phyloP scores from a whole-genome alignment of 2,888 invertebrate genomes.

The Hydraecia micacea region DNA sequence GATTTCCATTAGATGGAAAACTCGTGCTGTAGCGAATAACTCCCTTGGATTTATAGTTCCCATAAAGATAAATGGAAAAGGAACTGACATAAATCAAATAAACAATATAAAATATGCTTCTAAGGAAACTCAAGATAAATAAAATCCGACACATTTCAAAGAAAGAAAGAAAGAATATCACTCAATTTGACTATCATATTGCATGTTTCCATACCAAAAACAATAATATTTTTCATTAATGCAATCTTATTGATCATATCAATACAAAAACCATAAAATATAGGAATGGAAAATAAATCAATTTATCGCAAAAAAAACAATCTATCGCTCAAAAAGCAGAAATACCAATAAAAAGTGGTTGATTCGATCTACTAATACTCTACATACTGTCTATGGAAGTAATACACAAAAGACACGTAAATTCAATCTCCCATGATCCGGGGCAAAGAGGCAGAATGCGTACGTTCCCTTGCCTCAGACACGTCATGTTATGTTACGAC shows the following conservation, averaged over 20 bases:
- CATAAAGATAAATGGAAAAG: neutral
- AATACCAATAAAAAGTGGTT: slow-evolving; percentile 45
- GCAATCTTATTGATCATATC: neutral
- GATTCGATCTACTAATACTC: slow-evolving; percentile 33
- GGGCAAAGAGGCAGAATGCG: slow-evolving; percentile 65
- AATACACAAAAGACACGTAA: slow-evolving; percentile 58
- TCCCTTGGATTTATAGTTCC: neutral
- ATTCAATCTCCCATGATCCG: slow-evolving; percentile 72
- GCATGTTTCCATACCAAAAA: neutral
- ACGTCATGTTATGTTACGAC: slow-evolving; percentile 58
- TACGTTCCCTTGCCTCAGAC: slow-evolving; percentile 46
- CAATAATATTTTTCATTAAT: neutral
- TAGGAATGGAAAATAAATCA: slow-evolving; percentile 6
- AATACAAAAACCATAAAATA: neutral
- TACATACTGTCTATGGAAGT: slow-evolving; percentile 48
- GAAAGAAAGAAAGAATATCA: too few relatives aligned
- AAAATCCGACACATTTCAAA: neutral
- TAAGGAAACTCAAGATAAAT: neutral
- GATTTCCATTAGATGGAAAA: neutral
- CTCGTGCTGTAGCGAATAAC: neutral
- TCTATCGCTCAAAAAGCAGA: slow-evolving; percentile 27
- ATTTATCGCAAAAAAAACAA: slow-evolving; percentile 15
- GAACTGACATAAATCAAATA: neutral
- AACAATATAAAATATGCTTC: neutral
- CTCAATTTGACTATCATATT: neutral